Evolutionary conservation across 2,888 invertebrate species (phyloP).

Genomic region (Ceraclea dissimilis): DNA sequence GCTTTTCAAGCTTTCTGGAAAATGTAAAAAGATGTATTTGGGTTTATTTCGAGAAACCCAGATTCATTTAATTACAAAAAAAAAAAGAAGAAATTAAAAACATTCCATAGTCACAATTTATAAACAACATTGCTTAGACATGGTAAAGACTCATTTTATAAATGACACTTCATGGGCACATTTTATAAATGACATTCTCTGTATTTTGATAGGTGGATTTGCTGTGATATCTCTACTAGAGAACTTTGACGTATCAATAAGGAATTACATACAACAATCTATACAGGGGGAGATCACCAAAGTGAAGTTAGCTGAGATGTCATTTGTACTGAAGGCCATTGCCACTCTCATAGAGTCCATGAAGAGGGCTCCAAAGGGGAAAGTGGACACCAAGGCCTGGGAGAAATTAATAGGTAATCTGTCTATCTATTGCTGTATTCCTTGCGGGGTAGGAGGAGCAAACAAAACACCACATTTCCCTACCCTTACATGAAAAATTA

Average conservation of each 20-base stretch:
- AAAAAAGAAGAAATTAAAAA: too few relatives aligned
- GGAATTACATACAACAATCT: conserved; percentile 55
- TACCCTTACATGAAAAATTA: too few relatives aligned
- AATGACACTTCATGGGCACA: too few relatives aligned
- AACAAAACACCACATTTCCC: not conserved
- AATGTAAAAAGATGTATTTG: too few relatives aligned
- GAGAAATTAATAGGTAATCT: conserved; percentile 72
- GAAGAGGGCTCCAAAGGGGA: conserved; percentile 83
- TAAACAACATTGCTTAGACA: too few relatives aligned
- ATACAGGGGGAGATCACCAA: conserved; percentile 32
- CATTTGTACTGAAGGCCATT: conserved; percentile 90
- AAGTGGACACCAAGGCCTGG: conserved; percentile 89
- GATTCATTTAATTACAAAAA: too few relatives aligned
- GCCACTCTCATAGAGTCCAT: conserved; percentile 86
- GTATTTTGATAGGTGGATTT: conserved; percentile 39
- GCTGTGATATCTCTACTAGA: conserved; percentile 90
- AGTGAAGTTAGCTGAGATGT: conserved; percentile 89
- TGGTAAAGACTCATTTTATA: too few relatives aligned
- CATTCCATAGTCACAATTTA: too few relatives aligned
- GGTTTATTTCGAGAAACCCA: too few relatives aligned
- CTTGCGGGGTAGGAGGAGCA: not conserved
- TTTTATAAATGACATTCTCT: too few relatives aligned
- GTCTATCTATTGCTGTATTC: too few relatives aligned
- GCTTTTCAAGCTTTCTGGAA: too few relatives aligned
- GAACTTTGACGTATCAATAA: conserved; percentile 87